A percentile compares a stretch with the other conserved stretches of the same genome.
These are phyloP conservation scores for Dolichoris vasculosae DNA, from an alignment of 1,140 invertebrate genomes.

Conservation along the genomic window DNA sequence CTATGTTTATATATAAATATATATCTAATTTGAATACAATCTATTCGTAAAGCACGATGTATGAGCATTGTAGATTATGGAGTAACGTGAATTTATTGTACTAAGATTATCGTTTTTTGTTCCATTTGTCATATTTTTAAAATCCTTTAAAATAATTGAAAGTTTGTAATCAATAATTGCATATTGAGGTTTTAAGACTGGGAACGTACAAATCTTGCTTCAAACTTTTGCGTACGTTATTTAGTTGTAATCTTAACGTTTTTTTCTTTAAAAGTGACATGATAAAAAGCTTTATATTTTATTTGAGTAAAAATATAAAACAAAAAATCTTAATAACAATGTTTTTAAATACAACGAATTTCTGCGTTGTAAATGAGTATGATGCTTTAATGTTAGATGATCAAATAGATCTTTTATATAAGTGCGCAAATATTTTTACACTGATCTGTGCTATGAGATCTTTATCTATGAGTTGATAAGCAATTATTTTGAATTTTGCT, in stretches of 20 bases:
- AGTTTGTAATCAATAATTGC: neutral
- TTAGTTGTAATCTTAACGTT: slow-evolving; percentile 8
- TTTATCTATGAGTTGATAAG: neutral
- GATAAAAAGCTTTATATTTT: neutral
- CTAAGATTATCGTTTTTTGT: slow-evolving; percentile 32
- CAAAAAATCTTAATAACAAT: neutral
- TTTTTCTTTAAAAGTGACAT: neutral
- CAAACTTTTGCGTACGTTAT: slow-evolving; percentile 4
- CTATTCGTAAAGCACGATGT: slow-evolving; percentile 50
- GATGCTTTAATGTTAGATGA: neutral
- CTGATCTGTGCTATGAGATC: neutral
- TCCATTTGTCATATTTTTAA: slow-evolving; percentile 22
- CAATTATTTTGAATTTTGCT: neutral
- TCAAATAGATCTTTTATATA: slow-evolving; percentile 8
- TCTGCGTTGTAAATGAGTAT: neutral
- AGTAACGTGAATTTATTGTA: slow-evolving; percentile 37
- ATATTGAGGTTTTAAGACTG: slow-evolving; percentile 44
- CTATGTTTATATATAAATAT: slow-evolving; percentile 55
- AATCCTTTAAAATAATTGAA: slow-evolving; percentile 20
- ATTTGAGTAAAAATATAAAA: slow-evolving; percentile 12
- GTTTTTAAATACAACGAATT: neutral
- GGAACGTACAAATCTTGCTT: slow-evolving; percentile 19
- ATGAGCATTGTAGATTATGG: slow-evolving; percentile 58
- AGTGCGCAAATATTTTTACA: slow-evolving; percentile 42
- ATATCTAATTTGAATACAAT: slow-evolving; percentile 42